Evolutionary conservation across 2,888 invertebrate genomes (phyloP).

Genomic region (Oscheius sp.): DNA sequence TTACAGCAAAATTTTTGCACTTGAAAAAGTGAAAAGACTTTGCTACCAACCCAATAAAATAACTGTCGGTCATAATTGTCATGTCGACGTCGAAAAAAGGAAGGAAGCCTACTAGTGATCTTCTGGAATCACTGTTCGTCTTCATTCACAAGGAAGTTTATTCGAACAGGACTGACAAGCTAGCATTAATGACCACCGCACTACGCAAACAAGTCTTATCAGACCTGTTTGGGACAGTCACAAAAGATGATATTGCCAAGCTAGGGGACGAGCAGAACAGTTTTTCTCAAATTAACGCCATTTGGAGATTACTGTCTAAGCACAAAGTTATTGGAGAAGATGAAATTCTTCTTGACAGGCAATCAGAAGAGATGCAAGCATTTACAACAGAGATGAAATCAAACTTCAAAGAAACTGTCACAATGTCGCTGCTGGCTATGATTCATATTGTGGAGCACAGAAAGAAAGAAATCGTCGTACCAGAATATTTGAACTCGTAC

Average conservation of each 20-base stretch:
- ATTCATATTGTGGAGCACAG: too few species aligned
- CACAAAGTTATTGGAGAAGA: conserved; percentile 24
- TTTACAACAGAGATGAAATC: too few species aligned
- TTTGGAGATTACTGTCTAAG: conserved; percentile 20
- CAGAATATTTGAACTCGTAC: not conserved
- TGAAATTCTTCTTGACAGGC: not conserved
- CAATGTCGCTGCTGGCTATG: too few species aligned
- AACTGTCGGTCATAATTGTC: conserved; percentile 66
- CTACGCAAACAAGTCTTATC: conserved; percentile 12
- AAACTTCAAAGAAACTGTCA: too few species aligned
- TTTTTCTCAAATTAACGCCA: not conserved
- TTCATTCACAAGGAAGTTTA: conserved; percentile 73
- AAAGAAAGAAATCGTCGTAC: not conserved
- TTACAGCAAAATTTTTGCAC: too few species aligned
- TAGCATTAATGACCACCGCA: not conserved
- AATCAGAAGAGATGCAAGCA: too few species aligned
- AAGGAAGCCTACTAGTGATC: conserved; percentile 70
- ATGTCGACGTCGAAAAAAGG: conserved; percentile 56
- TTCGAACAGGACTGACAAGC: not conserved
- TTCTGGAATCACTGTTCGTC: conserved; percentile 73
- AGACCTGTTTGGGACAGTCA: conserved; percentile 25
- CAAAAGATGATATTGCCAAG: conserved; percentile 23
- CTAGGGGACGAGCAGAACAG: not conserved
- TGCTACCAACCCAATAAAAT: conserved; percentile 39
- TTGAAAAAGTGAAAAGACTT: too few species aligned